Conservation (phyloP, 2,113 vertebrate genomes). For the Mus spicilegus region DNA sequence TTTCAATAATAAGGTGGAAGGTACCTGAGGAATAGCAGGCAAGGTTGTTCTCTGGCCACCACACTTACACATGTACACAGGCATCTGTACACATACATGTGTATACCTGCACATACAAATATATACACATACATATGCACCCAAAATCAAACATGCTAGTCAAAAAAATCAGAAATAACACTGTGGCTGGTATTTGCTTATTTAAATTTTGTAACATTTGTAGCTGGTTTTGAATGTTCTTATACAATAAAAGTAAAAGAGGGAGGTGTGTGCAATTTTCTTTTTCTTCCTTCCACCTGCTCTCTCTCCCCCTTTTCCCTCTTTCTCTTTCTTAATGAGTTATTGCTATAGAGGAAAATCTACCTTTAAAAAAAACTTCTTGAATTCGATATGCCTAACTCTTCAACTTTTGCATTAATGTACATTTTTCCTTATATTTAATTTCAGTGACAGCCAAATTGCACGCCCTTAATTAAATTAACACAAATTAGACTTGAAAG, state of each 20-base stretch:
- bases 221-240: not conserved
- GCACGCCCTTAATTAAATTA: slow-evolving; percentile 79
- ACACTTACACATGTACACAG: not conserved
- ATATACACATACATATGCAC: no score
- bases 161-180: not conserved
- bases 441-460: slow-evolving; percentile 80
- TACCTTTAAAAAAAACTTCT: slow-evolving; percentile 36
- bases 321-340: not conserved
- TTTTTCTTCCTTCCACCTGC: not conserved
- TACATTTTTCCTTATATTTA: slow-evolving; percentile 81
- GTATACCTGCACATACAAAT: no score
- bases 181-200: no score
- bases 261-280: not conserved
- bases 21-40: not conserved
- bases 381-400: slow-evolving; percentile 9
- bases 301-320: not conserved
- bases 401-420: slow-evolving; percentile 73
- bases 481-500: slow-evolving; percentile 76
- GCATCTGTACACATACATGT: not conserved
- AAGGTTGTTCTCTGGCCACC: not conserved
- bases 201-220: not conserved
- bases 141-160: no score
- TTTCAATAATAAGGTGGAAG: not conserved
- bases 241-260: not conserved
- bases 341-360: not conserved